Evolutionary conservation across 1,140 invertebrate species (phyloP).

Genomic region (Sycophaga agraensis): DNA sequence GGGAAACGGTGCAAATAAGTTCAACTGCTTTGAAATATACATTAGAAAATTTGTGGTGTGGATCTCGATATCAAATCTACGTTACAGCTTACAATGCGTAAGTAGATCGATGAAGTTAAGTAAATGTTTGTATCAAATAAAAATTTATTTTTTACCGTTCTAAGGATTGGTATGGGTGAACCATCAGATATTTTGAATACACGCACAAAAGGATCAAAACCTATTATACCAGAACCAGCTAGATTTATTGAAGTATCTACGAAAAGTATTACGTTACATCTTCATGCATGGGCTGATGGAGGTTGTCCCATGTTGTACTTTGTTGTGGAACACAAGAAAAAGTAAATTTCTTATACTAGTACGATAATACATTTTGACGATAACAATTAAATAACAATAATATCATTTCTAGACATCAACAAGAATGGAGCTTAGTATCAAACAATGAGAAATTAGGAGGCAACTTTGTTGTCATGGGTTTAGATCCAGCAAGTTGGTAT

Average conservation of each 20-base stretch:
- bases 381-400: background rate
- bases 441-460: constrained; percentile 89
- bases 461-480: constrained; percentile 86
- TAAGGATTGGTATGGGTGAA: constrained; percentile 88
- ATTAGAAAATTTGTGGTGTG: constrained; percentile 84
- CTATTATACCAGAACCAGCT: constrained; percentile 84
- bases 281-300: constrained; percentile 91
- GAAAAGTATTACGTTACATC: constrained; percentile 86
- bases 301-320: constrained; percentile 96
- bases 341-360: constrained; percentile 60
- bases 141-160: constrained; percentile 17
- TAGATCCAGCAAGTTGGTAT: constrained; percentile 93
- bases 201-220: constrained; percentile 84
- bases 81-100: constrained; percentile 88
- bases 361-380: too few relatives aligned
- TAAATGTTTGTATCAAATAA: too few relatives aligned
- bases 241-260: constrained; percentile 89
- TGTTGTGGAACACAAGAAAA: constrained; percentile 93
- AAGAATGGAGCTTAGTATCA: constrained; percentile 90
- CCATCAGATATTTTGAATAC: constrained; percentile 83
- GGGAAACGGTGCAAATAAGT: constrained; percentile 80
- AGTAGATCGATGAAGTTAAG: constrained; percentile 29
- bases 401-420: constrained; percentile 63
- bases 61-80: constrained; percentile 88
- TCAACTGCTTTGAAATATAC: constrained; percentile 80